Evolutionary conservation across 2,888 invertebrate genomes (phyloP), one percentile per base, ranked within the genome.

Genomic region (Pachymerium ferrugineum): DNA sequence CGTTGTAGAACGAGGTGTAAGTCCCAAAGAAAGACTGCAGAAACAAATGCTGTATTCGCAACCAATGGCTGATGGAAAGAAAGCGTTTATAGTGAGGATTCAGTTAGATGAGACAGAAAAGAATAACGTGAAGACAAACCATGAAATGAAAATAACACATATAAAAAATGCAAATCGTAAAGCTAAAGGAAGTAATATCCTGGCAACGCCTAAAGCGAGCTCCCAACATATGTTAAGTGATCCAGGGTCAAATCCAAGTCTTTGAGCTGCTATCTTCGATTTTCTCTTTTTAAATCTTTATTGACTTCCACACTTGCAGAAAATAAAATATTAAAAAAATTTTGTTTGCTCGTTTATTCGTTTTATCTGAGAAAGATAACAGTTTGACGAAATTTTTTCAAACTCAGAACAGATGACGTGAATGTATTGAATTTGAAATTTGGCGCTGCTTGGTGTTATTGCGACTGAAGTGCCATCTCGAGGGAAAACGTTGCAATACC

Each of bases 1-100:
- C 76, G 97, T 98, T 38, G 94, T 98, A 25, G 98, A 99, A 82
- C 86, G 98, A 82, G 96, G 97, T n/a, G 94, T 98, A 0, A 90
- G 92, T 74, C 96, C 97, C 0, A 87, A 89, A 12, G 93, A 94
- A 81, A 85, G 98, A 30, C 84, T 93, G 67, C 89, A 89, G 81
- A 92, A 95, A 79, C 87, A 97, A 76, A 88, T 92, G 85, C 88
- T 90, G 54, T 99, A 99, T 82, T 96, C 96, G 33, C 94, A 97
- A 81, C 93, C 96, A 0, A 95, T 93, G 94, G 93, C 91, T 0
- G 93, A 90, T 80, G 92, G 92, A 0, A 86, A 90, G 78, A 85
- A 93, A 75, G 96, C 95, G 0, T 83, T 97, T 47, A 94, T 96
- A 0, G 83, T 97, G 70, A 87, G 95, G 70, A 88, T 95, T 76